Base-by-base conservation (phyloP, 64 coral and sea anemone genomes). In the Montipora cactus region DNA sequence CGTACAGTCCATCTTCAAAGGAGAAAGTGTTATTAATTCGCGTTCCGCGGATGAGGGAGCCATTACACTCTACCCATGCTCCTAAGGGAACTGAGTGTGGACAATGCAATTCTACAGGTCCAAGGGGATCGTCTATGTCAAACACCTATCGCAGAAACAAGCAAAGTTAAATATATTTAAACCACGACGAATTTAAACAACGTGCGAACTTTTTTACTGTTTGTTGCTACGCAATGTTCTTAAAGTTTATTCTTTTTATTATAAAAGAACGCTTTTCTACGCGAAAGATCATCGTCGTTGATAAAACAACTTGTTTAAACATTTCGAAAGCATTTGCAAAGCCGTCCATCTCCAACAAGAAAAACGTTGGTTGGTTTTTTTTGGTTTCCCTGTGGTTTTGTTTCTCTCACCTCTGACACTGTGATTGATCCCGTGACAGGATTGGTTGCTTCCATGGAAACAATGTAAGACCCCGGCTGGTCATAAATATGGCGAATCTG, bases 1-100 rank as follows among this genome's bases (percentile, higher is more conserved):
- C 89, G 4, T 52, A 58, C 4, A 22, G 76, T 25, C 93, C 95
- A 75, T 94, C 88, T 8, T 79, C 79, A 67, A 92, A 97, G 83
- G 76, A 57, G 76, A 89, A 87, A 28, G 95, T 97, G 55, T 87
- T 79, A 52, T 97, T 97, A 47, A 97, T 90, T 57, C 95, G 92
- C 23, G 95, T 94, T 8, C 95, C 95, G 4, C 93, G 89, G 48
- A 80, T 47, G 67, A 95, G 49, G 0, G 89, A 89, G 2, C 95
- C 95, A 69, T 94, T 92, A 76, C 95, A 97, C 25, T 97, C 92
- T 47, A 94, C 61, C 70, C 67, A 81, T 7, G 91, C 85, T 37
- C 93, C 93, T 47, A 97, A 72, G 46, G 91, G 47, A 49, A 79
- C 93, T 15, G 95, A 90, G 44, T 73, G 28, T 1, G 95, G 95